Evolutionary conservation across 2,888 invertebrate species (phyloP), one percentile per base, ranked within the genome.

Genomic region (Drosophila mimetica): DNA sequence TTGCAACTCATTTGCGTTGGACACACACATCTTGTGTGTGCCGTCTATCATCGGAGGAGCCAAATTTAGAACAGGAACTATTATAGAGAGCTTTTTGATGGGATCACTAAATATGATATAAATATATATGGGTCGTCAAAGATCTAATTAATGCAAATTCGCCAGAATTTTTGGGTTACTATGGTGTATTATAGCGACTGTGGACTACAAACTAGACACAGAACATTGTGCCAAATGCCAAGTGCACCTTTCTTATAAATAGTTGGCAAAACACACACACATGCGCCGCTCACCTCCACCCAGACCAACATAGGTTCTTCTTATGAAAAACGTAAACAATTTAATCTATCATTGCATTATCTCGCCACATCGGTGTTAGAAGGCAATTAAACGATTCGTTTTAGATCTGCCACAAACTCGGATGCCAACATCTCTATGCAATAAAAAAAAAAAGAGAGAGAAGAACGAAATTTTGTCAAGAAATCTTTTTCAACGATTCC

Each of bases 331-430:
- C 71, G 61, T 70, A 70, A 70, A 70, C 70, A 70, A 71, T 81
- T 86, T 72, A 81, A 76, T 83, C 80, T 80, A 86, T 83, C 83
- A 83, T 55, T 67, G 73, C 75, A 77, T 60, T 79, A 82, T 69
- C 67, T 66, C 44, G 47, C 46, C 51, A 67, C 58, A 65, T 51
- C 53, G 59, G 69, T 39, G 53, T 20, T 67, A 71, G 55, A 63
- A 63, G 54, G 74, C 81, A 84, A 86, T 84, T 86, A 84, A 79
- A 86, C 71, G 84, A 76, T 81, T 50, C 79, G 82, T 75, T 85
- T 83, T 85, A 69, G 72, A 77, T 79, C 75, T 71, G 60, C 55
- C 67, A 75, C 50, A 57, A 79, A 64, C 64, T 74, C 55, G 66
- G 36, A 70, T 77, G 79, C 69, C 72, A 75, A 70, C 30, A 47